These are phyloP conservation scores for Urocynchramus pylzowi DNA, from an alignment of 2,113 vertebrate genomes.

Conservation along the genomic window DNA sequence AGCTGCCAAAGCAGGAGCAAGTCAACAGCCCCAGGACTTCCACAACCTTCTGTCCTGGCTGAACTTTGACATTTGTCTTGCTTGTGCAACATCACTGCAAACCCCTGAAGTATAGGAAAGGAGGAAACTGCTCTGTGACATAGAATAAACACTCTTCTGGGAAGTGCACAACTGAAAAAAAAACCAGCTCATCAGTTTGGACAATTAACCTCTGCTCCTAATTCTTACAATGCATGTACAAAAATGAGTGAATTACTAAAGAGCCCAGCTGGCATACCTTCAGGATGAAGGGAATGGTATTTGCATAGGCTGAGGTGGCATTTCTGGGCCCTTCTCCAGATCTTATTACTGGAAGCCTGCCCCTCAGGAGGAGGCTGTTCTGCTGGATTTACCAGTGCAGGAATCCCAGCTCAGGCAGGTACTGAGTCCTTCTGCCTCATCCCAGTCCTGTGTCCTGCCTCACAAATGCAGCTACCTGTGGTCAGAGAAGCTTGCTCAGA, in stretches of 20 bases:
- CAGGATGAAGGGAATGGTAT: neutral
- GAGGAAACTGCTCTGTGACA: neutral
- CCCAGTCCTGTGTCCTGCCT: neutral
- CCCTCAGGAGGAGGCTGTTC: conserved; percentile 6
- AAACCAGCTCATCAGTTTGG: neutral
- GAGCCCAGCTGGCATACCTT: neutral
- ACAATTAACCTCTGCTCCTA: neutral
- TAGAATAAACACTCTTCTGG: neutral
- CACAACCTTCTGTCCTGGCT: neutral
- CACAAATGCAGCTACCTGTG: neutral
- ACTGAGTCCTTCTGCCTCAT: neutral
- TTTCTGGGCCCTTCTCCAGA: conserved; percentile 1
- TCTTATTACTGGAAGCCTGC: neutral
- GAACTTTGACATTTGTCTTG: neutral
- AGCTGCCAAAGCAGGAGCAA: neutral
- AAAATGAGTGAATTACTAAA: neutral
- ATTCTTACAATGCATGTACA: neutral
- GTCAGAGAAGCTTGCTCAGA: neutral
- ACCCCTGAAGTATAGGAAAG: neutral
- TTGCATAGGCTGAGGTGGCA: neutral
- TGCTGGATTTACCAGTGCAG: neutral
- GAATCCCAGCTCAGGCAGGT: neutral
- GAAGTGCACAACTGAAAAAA: neutral
- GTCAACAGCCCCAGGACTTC: neutral
- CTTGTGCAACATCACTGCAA: neutral